Percentiles rank a stretch among this genome's conserved stretches.
phyloP scores from a whole-genome alignment of 2,113 vertebrate genomes.

The human (Homo sapiens) region GRCh38 chr2:126328501-126329000 shows the following conservation, averaged over 20 bases:
- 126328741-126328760: background rate
- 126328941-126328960: conserved; percentile 66
- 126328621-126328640: background rate
- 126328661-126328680: background rate
- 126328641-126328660: background rate
- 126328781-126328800: background rate
- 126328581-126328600: background rate
- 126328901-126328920: conserved; percentile 72
- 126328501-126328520: background rate
- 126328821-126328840: background rate
- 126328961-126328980: conserved; percentile 71
- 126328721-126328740: background rate
- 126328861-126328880: conserved; percentile 58
- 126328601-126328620: background rate
- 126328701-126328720: conserved; percentile 5
- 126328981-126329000: conserved; percentile 57
- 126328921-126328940: conserved; percentile 73
- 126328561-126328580: background rate
- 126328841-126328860: conserved; percentile 39
- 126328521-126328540: background rate
- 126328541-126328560: background rate
- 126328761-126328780: background rate
- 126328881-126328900: conserved; percentile 66
- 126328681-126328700: background rate
- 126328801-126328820: background rate